These are phyloP conservation scores for Orthosia incerta DNA, from an alignment of 2,888 invertebrate genomes.

Conservation along the genomic window DNA sequence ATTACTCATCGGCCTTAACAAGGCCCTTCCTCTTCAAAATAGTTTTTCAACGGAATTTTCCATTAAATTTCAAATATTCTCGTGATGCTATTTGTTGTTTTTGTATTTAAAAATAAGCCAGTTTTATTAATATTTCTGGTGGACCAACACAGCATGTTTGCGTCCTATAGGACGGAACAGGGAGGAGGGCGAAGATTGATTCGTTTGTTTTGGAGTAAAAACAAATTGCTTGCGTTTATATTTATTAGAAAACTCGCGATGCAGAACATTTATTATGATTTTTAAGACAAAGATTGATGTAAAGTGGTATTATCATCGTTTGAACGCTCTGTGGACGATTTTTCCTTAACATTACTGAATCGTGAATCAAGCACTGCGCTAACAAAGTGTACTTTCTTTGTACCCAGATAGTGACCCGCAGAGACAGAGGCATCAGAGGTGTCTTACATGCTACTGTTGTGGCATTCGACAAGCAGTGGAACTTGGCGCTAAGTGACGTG, in stretches of 20 bases:
- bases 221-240: conserved; percentile 16
- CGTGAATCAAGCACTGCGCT: not conserved
- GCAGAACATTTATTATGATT: conserved; percentile 1
- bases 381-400: conserved; percentile 32
- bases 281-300: not conserved
- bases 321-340: not conserved
- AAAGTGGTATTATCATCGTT: not conserved
- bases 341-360: conserved; percentile 4
- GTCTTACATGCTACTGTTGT: conserved; percentile 94
- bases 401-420: conserved; percentile 94
- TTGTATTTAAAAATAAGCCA: not conserved
- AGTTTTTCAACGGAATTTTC: conserved; percentile 38
- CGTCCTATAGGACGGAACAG: not conserved
- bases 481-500: conserved; percentile 96
- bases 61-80: conserved; percentile 22
- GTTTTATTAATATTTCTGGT: conserved; percentile 5
- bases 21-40: conserved; percentile 42
- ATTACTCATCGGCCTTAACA: conserved; percentile 47
- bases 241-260: not conserved
- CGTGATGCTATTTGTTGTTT: conserved; percentile 3
- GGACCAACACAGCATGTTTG: not conserved
- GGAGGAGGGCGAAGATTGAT: conserved; percentile 13
- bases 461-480: conserved; percentile 98
- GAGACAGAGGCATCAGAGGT: conserved; percentile 94
- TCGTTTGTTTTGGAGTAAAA: conserved; percentile 17